Evolutionary conservation across 2,888 invertebrate species (phyloP), one percentile per base, ranked within the genome.

Genomic region (Sesia bembeciformis): DNA sequence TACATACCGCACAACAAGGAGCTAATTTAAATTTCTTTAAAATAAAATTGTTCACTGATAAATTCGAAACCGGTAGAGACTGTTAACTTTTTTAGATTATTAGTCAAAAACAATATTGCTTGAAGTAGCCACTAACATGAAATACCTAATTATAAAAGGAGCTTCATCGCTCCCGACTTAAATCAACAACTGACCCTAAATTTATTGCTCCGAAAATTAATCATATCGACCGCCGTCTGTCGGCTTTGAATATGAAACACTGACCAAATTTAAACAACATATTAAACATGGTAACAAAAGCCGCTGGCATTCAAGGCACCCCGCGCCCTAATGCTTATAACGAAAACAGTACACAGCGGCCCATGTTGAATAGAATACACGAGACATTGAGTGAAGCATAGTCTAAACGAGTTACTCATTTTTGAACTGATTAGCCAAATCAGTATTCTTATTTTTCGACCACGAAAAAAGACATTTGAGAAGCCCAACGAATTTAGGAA

Each of bases 301-400:
- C 70, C 62, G 58, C 66, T 65, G 62, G 70, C 70, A 69, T 73
- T 75, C 72, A 74, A 56, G 58, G 58, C 70, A 69, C 66, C 65
- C 76, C 66, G 64, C 72, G 66, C 66, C 74, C 62, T 85, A 87
- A 87, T 85, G 80, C 79, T 74, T 81, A 86, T 89, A 89, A 88
- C 84, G 75, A 81, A 83, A 80, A 81, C 81, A 70, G 84, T 78
- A 88, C 81, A 89, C 86, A 84, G 74, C 74, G 81, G 76, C 72
- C 65, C 66, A 64, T 73, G 72, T 23, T 23, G 46, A 5, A 46
- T 23, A 46, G 46, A 46, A 46, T 23, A 23, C 46, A 7, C 46
- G 5, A 46, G 46, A 8, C 46, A 46, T 23, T 23, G 23, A 46
- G 46, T 46, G 46, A 46, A 4, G 46, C 46, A 3, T 46, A 23